phyloP scores from a whole-genome alignment of 2,797 vertebrate genomes.

The Triplophysa yarkandensis region DNA sequence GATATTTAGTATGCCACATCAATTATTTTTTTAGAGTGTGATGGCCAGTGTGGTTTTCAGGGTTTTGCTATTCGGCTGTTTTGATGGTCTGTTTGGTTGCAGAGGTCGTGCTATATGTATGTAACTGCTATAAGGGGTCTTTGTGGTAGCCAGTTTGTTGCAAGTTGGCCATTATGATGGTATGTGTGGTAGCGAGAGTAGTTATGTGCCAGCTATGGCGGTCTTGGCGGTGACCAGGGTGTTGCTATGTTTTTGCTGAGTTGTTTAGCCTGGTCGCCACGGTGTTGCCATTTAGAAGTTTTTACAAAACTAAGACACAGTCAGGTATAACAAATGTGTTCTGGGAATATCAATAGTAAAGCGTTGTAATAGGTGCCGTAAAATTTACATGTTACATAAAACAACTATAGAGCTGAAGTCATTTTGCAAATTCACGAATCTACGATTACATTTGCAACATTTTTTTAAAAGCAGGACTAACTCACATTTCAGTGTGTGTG shows the following conservation, averaged over 20 bases:
- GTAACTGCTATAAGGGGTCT: too few species aligned
- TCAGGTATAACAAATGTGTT: slow-evolving; percentile 22
- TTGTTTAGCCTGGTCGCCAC: background rate
- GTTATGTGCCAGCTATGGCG: background rate
- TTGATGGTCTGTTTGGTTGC: too few species aligned
- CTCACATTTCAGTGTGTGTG: slow-evolving; percentile 13
- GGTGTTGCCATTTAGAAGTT: background rate
- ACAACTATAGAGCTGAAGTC: background rate
- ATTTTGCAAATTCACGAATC: slow-evolving; percentile 7
- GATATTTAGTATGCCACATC: too few species aligned
- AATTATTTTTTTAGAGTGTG: too few species aligned
- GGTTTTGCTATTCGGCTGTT: too few species aligned
- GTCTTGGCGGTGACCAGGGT: background rate
- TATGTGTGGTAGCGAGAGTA: background rate
- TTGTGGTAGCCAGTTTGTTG: background rate
- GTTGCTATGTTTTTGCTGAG: background rate
- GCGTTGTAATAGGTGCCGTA: background rate
- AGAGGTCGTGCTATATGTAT: too few species aligned
- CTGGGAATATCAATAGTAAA: slow-evolving; percentile 39
- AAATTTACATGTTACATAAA: slow-evolving; percentile 26
- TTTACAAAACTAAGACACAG: background rate
- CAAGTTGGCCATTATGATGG: background rate
- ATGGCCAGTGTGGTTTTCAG: too few species aligned
- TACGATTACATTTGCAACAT: slow-evolving; percentile 2
- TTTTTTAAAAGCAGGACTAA: slow-evolving; percentile 17